Conservation (phyloP, 30 jellyfish, hydroid and myxozoan species). For the Clytia hemisphaerica region DNA sequence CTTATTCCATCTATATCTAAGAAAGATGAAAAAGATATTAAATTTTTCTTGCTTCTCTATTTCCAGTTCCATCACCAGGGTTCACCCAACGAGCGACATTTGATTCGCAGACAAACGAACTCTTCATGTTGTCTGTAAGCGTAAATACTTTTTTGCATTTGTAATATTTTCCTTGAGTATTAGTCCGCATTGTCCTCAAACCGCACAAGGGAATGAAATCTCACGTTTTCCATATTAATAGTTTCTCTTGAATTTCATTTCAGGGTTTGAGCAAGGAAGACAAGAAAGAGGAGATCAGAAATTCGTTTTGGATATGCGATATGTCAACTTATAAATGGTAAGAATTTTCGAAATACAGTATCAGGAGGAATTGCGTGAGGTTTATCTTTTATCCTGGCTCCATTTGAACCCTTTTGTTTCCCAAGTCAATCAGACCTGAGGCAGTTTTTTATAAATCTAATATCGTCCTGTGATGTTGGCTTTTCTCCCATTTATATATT, state of each 20-base stretch:
- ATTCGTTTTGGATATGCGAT: slow-evolving; percentile 75
- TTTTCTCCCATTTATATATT: no score
- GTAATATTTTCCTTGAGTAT: no score
- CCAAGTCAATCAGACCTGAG: no score
- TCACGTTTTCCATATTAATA: not conserved
- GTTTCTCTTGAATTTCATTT: not conserved
- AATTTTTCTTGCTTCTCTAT: not conserved
- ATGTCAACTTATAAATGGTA: slow-evolving; percentile 64
- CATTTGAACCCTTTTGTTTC: not conserved
- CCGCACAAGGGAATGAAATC: no score
- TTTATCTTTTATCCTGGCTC: not conserved
- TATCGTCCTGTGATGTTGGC: no score
- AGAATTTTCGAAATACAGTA: not conserved
- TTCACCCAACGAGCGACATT: slow-evolving; percentile 80
- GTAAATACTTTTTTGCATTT: not conserved
- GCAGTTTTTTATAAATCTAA: no score
- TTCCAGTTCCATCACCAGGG: slow-evolving; percentile 87
- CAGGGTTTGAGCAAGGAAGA: slow-evolving; percentile 88
- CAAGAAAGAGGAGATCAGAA: slow-evolving; percentile 73
- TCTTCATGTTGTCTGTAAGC: slow-evolving; percentile 74
- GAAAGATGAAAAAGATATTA: not conserved
- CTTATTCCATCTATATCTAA: no score
- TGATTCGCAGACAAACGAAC: slow-evolving; percentile 55
- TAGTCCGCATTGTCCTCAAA: no score
- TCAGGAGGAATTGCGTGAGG: not conserved